Conservation (phyloP, 1,140 invertebrate species). For the Hesperophylax magnus region DNA sequence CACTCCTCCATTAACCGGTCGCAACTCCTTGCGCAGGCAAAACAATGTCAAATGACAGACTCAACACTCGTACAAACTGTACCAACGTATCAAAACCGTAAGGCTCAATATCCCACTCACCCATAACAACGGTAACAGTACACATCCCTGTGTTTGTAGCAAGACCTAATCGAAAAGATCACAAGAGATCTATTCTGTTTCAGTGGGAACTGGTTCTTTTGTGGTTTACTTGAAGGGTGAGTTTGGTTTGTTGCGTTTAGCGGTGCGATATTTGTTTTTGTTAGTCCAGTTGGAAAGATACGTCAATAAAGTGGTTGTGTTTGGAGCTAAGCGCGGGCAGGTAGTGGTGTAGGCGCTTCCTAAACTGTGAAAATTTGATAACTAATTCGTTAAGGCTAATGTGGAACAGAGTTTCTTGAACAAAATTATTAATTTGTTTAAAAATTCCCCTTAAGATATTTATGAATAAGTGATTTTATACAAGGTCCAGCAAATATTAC, state of each 20-base stretch:
- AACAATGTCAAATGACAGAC: neutral
- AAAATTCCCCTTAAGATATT: neutral
- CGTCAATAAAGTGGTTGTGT: conserved; percentile 5
- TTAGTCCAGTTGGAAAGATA: neutral
- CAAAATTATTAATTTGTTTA: neutral
- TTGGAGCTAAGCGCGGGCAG: neutral
- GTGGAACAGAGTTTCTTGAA: no score
- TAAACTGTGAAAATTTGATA: neutral
- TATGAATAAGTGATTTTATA: neutral
- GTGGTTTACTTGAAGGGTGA: neutral
- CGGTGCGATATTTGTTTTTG: conserved; percentile 25
- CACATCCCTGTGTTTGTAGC: conserved; percentile 7
- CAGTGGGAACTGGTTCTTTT: neutral
- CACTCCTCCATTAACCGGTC: conserved; percentile 13
- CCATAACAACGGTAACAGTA: conserved; percentile 13
- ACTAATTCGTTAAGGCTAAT: no score
- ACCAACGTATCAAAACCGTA: neutral
- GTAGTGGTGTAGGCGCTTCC: neutral
- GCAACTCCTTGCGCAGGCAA: neutral
- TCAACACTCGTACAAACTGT: neutral
- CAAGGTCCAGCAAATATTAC: no score
- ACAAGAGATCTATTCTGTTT: neutral
- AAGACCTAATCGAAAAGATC: neutral
- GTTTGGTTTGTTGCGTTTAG: neutral
- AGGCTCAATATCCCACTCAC: neutral